phyloP scores from a whole-genome alignment of 2,113 vertebrate species.

The Argyrosomus japonicus region DNA sequence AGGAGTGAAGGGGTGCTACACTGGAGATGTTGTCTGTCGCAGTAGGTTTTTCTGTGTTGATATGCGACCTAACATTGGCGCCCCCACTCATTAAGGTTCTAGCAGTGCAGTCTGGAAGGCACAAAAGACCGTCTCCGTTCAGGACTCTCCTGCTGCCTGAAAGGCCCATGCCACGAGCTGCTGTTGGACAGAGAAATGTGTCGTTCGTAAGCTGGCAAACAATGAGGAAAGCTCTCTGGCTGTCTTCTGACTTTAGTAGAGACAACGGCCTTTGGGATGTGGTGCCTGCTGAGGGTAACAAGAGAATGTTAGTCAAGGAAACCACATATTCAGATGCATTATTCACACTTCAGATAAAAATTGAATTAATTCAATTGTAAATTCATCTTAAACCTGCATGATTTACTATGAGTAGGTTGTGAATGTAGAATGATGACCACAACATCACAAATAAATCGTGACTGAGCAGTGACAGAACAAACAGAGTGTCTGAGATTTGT shows the following conservation, averaged over 20 bases:
- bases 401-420: background rate
- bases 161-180: conserved; percentile 1
- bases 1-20: conserved; percentile 10
- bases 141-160: conserved; percentile 5
- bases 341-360: background rate
- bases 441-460: background rate
- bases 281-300: conserved; percentile 33
- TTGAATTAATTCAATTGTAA: background rate
- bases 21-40: background rate
- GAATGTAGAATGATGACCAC: background rate
- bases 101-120: conserved; percentile 57
- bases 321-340: background rate
- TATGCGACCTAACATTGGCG: background rate
- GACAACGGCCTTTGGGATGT: background rate
- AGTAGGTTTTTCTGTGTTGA: conserved; percentile 1
- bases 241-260: conserved; percentile 9
- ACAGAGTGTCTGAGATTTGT: conserved; percentile 57
- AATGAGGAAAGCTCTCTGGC: background rate
- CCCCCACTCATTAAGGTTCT: background rate
- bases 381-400: background rate
- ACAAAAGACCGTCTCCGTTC: conserved; percentile 31
- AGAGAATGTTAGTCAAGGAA: background rate
- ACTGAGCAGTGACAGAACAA: background rate
- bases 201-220: conserved; percentile 13
- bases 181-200: background rate